phyloP scores from a whole-genome alignment of 2,888 invertebrate species.

The Chymomyza fuscimana region DNA sequence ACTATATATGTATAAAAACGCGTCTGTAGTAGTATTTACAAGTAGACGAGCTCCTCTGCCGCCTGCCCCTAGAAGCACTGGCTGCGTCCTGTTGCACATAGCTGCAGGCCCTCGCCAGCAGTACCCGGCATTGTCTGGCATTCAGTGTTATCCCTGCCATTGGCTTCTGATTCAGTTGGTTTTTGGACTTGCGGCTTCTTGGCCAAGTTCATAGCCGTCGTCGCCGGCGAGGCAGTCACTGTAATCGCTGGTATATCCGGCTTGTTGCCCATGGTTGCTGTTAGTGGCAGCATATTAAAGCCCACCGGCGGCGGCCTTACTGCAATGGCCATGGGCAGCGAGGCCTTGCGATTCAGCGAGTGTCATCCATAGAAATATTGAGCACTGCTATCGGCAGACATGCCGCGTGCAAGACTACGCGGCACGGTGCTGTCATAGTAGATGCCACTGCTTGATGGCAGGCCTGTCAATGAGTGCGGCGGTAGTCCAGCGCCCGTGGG shows the following conservation, averaged over 20 bases:
- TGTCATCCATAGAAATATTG: conserved; percentile 80
- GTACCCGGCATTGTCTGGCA: conserved; percentile 36
- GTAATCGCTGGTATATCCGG: conserved; percentile 75
- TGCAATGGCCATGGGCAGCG: conserved; percentile 73
- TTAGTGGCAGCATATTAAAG: conserved; percentile 72
- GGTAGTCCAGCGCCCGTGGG: conserved; percentile 43
- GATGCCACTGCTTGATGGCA: conserved; percentile 63
- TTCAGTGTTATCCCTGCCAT: conserved; percentile 19
- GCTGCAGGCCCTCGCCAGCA: conserved; percentile 56
- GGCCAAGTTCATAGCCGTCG: conserved; percentile 55
- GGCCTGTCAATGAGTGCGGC: conserved; percentile 58
- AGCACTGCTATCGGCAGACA: conserved; percentile 68
- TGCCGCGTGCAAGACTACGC: conserved; percentile 69
- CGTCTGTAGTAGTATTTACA: conserved; percentile 64
- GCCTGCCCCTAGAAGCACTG: conserved; percentile 77
- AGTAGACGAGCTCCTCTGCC: conserved; percentile 66
- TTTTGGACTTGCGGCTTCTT: conserved; percentile 60
- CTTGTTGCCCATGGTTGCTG: conserved; percentile 70
- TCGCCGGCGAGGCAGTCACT: conserved; percentile 67
- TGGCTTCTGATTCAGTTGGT: conserved; percentile 34
- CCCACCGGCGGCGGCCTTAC: conserved; percentile 68
- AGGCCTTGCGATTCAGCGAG: conserved; percentile 76
- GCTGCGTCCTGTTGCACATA: conserved; percentile 72
- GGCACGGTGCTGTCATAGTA: conserved; percentile 78
- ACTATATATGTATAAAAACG: conserved; percentile 3